phyloP scores from a whole-genome alignment of 2,113 vertebrate genomes.

The Steatornis caripensis region DNA sequence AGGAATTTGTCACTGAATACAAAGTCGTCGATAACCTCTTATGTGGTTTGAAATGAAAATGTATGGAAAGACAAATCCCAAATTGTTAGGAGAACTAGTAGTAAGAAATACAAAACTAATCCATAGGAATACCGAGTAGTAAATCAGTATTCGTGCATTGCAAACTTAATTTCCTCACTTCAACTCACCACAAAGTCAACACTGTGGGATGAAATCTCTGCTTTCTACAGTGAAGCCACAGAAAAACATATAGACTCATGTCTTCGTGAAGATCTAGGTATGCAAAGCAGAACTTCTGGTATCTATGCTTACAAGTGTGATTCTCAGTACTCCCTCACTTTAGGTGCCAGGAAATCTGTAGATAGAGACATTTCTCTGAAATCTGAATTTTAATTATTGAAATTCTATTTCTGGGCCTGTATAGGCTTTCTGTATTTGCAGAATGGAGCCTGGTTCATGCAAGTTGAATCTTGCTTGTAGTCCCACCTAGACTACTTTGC shows the following conservation, averaged over 20 bases:
- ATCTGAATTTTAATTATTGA: background rate
- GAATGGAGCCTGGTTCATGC: background rate
- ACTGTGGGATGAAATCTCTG: background rate
- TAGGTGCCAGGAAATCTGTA: background rate
- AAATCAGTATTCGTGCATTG: background rate
- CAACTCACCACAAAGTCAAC: background rate
- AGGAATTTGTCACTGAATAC: conserved; percentile 33
- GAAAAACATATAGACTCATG: background rate
- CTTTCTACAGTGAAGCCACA: background rate
- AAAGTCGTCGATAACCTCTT: conserved; percentile 1
- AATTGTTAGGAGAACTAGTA: background rate
- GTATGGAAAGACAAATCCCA: conserved; percentile 3
- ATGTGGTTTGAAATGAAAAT: conserved; percentile 27
- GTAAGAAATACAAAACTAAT: background rate
- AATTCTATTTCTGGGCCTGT: background rate
- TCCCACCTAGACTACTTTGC: background rate
- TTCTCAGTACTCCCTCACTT: background rate
- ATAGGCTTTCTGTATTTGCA: background rate
- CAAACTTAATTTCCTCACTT: background rate
- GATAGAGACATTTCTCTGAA: background rate
- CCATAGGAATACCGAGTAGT: background rate
- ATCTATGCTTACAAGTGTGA: background rate
- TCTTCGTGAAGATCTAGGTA: background rate
- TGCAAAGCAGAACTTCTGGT: background rate
- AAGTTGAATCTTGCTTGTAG: background rate